These are phyloP conservation scores for Larimichthys crocea DNA, from an alignment of 2,113 vertebrate genomes.

Conservation along the genomic window DNA sequence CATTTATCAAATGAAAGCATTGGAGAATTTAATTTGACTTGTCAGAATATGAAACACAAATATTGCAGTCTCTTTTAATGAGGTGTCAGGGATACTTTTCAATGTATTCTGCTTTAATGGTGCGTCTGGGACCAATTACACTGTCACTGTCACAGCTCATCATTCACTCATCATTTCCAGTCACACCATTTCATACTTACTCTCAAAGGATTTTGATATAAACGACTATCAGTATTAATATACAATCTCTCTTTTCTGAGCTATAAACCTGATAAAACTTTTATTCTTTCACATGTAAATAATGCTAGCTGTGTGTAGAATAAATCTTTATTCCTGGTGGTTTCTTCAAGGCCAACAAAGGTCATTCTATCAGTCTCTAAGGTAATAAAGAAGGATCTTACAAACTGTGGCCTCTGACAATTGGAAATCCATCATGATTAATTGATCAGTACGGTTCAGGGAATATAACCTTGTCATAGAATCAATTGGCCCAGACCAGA, in stretches of 20 bases:
- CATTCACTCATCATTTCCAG: slow-evolving; percentile 64
- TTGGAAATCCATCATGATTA: slow-evolving; percentile 80
- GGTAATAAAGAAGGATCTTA: slow-evolving; percentile 67
- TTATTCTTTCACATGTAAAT: slow-evolving; percentile 10
- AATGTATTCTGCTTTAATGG: slow-evolving; percentile 59
- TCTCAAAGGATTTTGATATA: slow-evolving; percentile 45
- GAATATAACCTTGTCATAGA: slow-evolving; percentile 67
- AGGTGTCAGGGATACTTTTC: slow-evolving; percentile 53
- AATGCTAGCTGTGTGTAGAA: neutral
- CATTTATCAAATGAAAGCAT: slow-evolving; percentile 61
- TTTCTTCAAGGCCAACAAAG: slow-evolving; percentile 56
- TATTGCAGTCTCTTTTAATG: slow-evolving; percentile 58
- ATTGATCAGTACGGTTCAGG: slow-evolving; percentile 75
- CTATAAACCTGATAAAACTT: slow-evolving; percentile 36
- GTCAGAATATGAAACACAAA: slow-evolving; percentile 59
- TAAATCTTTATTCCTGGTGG: slow-evolving; percentile 29
- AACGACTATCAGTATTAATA: slow-evolving; percentile 30
- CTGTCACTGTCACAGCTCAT: slow-evolving; percentile 61
- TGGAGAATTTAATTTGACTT: slow-evolving; percentile 56
- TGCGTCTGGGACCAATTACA: slow-evolving; percentile 67
- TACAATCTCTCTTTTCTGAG: slow-evolving; percentile 16
- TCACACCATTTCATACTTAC: slow-evolving; percentile 46
- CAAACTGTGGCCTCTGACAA: slow-evolving; percentile 67
- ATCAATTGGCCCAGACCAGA: slow-evolving; percentile 69
- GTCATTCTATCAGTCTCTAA: slow-evolving; percentile 65